Evolutionary conservation across 2,797 vertebrate species (phyloP).

Genomic region (Scleropages formosus): DNA sequence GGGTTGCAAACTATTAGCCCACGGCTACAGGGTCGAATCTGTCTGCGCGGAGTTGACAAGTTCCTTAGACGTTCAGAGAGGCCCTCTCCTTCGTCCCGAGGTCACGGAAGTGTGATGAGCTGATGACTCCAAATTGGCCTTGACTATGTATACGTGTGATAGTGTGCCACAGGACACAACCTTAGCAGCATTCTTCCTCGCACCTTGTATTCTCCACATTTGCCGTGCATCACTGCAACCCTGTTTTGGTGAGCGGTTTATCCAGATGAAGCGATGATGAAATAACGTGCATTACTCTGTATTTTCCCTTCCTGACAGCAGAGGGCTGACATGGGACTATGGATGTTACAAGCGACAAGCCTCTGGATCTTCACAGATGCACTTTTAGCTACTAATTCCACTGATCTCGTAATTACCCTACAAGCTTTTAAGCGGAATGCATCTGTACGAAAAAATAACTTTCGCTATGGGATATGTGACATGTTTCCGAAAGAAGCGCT

Average conservation of each 20-base stretch:
- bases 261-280: background rate
- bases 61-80: no score
- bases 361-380: background rate
- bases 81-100: no score
- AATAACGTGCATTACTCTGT: background rate
- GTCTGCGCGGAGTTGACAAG: no score
- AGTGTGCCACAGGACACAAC: no score
- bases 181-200: no score
- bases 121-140: no score
- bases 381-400: background rate
- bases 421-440: background rate
- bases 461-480: no score
- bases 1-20: no score
- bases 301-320: conserved; percentile 2
- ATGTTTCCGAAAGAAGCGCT: background rate
- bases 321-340: background rate
- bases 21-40: no score
- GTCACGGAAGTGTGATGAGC: no score
- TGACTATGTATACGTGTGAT: no score
- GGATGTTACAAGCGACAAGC: background rate
- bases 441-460: background rate
- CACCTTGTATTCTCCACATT: no score
- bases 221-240: background rate
- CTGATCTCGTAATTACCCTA: background rate
- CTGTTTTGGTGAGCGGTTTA: background rate